Conservation (phyloP, 2,797 vertebrate genomes). For the Hafferia zeledoni region DNA sequence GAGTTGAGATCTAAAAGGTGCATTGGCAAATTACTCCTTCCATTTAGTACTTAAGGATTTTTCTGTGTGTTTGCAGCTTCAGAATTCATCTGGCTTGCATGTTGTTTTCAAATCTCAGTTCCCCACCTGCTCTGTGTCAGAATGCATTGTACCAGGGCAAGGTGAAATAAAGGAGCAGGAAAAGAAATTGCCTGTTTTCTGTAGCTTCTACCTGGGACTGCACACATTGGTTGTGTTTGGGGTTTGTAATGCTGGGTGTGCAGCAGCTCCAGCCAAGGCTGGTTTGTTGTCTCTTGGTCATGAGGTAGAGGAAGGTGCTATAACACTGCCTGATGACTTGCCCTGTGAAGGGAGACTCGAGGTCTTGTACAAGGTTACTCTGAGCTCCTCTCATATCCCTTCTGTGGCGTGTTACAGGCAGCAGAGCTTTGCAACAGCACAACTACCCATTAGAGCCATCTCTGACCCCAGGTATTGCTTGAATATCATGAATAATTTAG, state of each 20-base stretch:
- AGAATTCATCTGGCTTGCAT: background rate
- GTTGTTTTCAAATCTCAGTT: background rate
- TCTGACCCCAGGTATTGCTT: background rate
- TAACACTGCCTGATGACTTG: background rate
- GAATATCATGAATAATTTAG: background rate
- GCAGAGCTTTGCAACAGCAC: background rate
- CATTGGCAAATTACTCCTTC: background rate
- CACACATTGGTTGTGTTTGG: background rate
- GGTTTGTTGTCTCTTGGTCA: background rate
- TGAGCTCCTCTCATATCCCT: accelerated
- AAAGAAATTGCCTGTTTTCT: background rate
- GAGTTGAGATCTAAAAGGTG: background rate
- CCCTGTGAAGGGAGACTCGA: background rate
- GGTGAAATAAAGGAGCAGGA: background rate
- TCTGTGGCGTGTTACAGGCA: background rate
- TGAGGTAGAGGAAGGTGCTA: background rate
- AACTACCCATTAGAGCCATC: background rate
- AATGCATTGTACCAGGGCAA: background rate
- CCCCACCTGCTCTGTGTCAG: background rate
- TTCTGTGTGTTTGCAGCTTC: background rate
- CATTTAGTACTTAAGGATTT: background rate
- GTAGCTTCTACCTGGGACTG: background rate
- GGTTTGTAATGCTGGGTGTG: background rate
- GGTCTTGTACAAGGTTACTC: background rate
- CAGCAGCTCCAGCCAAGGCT: background rate